A percentile compares a stretch with the other conserved stretches of the same genome.
These are phyloP conservation scores for Xyliphius kryptos DNA, from an alignment of 2,113 vertebrate genomes.

Conservation along the genomic window DNA sequence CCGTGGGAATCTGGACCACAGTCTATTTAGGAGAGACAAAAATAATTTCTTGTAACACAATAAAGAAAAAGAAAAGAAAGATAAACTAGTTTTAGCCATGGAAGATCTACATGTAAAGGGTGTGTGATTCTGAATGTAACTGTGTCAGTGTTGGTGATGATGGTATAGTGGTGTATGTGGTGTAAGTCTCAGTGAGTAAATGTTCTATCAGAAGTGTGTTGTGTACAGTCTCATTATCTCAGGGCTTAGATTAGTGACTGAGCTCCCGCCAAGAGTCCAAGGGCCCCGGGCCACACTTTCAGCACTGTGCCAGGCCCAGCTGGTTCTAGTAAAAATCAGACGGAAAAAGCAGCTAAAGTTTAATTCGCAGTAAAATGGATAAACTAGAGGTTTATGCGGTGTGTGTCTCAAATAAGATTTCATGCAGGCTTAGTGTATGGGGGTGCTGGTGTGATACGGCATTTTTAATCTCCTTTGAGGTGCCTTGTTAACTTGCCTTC, in stretches of 20 bases:
- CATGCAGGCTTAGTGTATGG: slow-evolving; percentile 38
- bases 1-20: neutral
- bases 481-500: slow-evolving; percentile 13
- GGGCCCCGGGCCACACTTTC: slow-evolving; percentile 59
- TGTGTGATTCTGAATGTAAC: slow-evolving; percentile 4
- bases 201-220: slow-evolving; percentile 39
- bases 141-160: too few species aligned
- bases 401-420: slow-evolving; percentile 53
- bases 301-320: slow-evolving; percentile 59
- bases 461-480: neutral
- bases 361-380: slow-evolving; percentile 71
- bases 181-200: slow-evolving; percentile 9
- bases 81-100: neutral
- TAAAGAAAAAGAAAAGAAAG: neutral
- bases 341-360: slow-evolving; percentile 76
- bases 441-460: slow-evolving; percentile 14
- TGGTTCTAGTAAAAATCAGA: slow-evolving; percentile 73
- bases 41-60: neutral
- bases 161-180: neutral
- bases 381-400: slow-evolving; percentile 63
- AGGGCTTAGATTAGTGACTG: slow-evolving; percentile 33
- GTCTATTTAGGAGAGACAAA: neutral
- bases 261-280: slow-evolving; percentile 38
- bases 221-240: slow-evolving; percentile 68
- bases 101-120: neutral